phyloP scores from a whole-genome alignment of 92 coral and sea anemone species.

The Ricordea florida region DNA sequence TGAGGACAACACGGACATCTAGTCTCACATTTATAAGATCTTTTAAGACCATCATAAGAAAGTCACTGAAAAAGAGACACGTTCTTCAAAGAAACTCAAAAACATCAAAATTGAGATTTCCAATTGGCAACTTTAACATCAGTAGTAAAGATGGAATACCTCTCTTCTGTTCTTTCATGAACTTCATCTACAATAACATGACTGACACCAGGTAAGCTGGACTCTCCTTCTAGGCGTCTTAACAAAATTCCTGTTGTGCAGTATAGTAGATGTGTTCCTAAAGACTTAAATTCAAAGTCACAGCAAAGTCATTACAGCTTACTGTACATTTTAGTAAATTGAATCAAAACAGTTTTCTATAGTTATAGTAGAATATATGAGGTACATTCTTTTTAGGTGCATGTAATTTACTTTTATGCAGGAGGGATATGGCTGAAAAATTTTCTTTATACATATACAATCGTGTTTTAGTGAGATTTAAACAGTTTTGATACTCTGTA shows the following conservation, averaged over 20 bases:
- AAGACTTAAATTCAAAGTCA: conserved; percentile 54
- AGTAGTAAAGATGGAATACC: conserved; percentile 28
- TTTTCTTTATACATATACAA: no score
- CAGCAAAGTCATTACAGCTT: no score
- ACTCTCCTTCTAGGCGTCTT: conserved; percentile 76
- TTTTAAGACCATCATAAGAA: conserved; percentile 87
- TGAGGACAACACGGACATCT: conserved; percentile 74
- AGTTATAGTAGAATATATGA: no score
- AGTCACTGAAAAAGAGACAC: conserved; percentile 80
- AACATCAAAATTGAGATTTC: background rate
- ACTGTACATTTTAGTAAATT: no score
- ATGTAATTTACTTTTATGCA: no score
- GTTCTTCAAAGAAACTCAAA: background rate
- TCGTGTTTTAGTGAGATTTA: no score
- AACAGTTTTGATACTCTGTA: no score
- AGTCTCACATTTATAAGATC: conserved; percentile 71
- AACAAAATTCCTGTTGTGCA: conserved; percentile 87
- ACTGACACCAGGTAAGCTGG: conserved; percentile 75
- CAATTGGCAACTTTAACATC: no score
- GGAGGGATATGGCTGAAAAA: no score
- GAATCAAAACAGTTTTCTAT: no score
- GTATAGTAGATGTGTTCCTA: conserved; percentile 74
- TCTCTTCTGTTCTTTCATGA: conserved; percentile 87
- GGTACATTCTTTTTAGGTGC: no score
- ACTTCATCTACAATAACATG: conserved; percentile 90